Evolutionary conservation across 1,140 invertebrate species (phyloP), one percentile per base, ranked within the genome.

Genomic region (Drosophila oshimai): DNA sequence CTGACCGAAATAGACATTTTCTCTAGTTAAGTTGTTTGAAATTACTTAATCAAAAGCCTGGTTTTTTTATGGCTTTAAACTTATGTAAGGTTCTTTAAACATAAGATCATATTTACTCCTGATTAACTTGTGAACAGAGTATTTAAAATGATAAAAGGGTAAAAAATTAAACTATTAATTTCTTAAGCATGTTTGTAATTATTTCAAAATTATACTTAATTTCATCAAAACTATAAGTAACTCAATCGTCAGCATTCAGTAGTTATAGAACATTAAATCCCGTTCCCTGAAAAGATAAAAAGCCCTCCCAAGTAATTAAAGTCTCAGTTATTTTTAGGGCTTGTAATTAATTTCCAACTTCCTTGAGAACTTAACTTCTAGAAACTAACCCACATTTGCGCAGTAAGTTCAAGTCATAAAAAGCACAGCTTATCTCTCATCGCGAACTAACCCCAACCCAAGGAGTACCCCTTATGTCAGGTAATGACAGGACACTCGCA

Each of bases 401-500:
- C 24, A 18, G 10, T 18, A 18, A 26, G 12, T 15, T 26, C 6
- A 6, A 13, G 4, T 6, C 26, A 18, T 20, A 10, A 61, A 15
- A 28, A 5, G 28, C 5, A 3, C 17, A 17, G n/a, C 42, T 65
- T 39, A 64, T 65, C 61, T 65, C 24, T 37, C 26, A 65, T 62
- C 41, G 2, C 12, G 13, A 34, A 24, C 15, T 29, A 12, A 64
- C 6, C 13, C n/a, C n/a, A 24, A 34, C 5, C 15, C 15, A 28
- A 12, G 26, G 74, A 67, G 12, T 17, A 41, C 37, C 74, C 74
- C 74, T 31, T 47, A 37, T 44, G 47, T 31, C n/a, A 41, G 58
- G 17, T 64, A 44, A 54, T 37, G 50, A 44, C 74, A 54, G 36
- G 58, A 72, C 50, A 20, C 58, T 76, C 37, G 36, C 33, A 37